Conservation (phyloP, 1,140 invertebrate genomes). For the Apocrypta bakeri region DNA sequence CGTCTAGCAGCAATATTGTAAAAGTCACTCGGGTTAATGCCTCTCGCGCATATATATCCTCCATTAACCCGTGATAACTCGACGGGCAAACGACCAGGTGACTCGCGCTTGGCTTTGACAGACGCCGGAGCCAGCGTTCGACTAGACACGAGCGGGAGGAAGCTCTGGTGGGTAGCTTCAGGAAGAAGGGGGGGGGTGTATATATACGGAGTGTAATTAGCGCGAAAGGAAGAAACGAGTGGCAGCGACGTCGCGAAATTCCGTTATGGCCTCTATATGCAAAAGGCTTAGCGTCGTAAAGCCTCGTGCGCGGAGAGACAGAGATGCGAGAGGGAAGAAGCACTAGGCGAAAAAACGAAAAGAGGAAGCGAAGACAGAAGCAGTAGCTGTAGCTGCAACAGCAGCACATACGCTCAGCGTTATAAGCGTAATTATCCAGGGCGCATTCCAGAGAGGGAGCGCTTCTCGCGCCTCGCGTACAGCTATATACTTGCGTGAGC, state of each 20-base stretch:
- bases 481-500: neutral
- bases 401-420: conserved; percentile 35
- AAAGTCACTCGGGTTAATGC: conserved; percentile 20
- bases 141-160: neutral
- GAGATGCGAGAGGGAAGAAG: neutral
- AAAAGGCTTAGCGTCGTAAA: conserved; percentile 25
- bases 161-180: too few species aligned
- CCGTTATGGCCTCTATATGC: conserved; percentile 46
- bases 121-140: neutral
- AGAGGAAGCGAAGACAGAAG: neutral
- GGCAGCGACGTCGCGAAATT: conserved; percentile 12
- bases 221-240: conserved; percentile 17
- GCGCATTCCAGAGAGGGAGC: conserved; percentile 7
- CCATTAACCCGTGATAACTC: conserved; percentile 4
- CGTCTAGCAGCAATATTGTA: neutral
- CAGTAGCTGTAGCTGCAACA: neutral
- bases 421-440: conserved; percentile 39
- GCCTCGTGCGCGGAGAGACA: neutral
- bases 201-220: conserved; percentile 14
- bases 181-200: too few species aligned
- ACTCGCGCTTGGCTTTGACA: neutral
- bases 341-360: conserved; percentile 4
- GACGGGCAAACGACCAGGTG: neutral
- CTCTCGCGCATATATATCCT: neutral
- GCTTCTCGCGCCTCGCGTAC: neutral